phyloP scores from a whole-genome alignment of 2,797 vertebrate genomes.

The Anomalospiza imberbis region DNA sequence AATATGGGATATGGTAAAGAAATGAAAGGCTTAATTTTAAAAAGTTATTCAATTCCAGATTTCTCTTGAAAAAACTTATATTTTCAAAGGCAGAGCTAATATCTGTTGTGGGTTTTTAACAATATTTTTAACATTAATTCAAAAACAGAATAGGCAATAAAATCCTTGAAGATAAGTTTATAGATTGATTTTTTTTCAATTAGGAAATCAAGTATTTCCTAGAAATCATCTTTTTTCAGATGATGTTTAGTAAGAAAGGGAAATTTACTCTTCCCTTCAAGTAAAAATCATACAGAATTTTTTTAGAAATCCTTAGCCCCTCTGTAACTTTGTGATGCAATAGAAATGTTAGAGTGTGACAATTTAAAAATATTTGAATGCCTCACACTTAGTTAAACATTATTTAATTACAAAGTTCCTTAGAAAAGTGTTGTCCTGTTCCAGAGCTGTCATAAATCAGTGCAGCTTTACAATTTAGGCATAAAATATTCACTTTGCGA shows the following conservation, averaged over 20 bases:
- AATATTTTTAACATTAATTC: not conserved
- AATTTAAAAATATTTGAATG: not conserved
- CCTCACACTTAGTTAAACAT: not conserved
- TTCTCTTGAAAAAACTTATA: not conserved
- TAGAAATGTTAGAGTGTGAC: not conserved
- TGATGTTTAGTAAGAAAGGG: not conserved
- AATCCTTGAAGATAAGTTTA: not conserved
- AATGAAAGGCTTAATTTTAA: not conserved
- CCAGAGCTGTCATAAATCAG: not conserved
- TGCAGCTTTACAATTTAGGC: not conserved
- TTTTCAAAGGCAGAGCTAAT: not conserved
- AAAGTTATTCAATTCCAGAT: not conserved
- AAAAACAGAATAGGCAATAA: not conserved
- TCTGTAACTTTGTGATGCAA: not conserved
- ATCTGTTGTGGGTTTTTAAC: not conserved
- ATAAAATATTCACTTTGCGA: not conserved
- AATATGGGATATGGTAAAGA: not conserved
- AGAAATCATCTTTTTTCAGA: not conserved
- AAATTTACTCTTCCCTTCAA: not conserved
- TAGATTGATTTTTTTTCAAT: not conserved
- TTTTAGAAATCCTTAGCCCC: not conserved
- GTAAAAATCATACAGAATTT: not conserved
- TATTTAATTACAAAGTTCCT: not conserved
- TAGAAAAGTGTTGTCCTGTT: not conserved
- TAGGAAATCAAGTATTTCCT: not conserved